Conservation (phyloP, 2,113 vertebrate genomes). For the Pogona vitticeps region DNA sequence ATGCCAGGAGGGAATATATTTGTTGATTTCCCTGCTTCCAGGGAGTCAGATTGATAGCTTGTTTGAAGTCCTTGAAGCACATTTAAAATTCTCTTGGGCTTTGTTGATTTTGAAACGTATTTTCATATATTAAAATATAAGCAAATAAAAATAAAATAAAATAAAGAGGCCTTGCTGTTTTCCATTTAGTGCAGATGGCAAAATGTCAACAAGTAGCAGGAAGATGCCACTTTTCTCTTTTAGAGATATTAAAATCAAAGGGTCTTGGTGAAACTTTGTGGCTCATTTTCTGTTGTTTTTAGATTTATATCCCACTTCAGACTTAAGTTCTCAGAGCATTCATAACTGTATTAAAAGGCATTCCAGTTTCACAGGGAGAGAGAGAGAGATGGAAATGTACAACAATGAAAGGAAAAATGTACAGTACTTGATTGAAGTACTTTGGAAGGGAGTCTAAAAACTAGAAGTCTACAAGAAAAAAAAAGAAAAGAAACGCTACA, state of each 20-base stretch:
- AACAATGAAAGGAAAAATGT: not conserved
- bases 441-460: no score
- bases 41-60: slow-evolving; percentile 37
- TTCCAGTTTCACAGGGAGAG: not conserved
- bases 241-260: slow-evolving; percentile 14
- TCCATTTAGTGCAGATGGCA: slow-evolving; percentile 20
- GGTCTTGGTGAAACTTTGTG: not conserved
- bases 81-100: slow-evolving; percentile 49
- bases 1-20: slow-evolving; percentile 54
- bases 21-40: slow-evolving; percentile 41
- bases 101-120: slow-evolving; percentile 61
- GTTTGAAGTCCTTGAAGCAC: slow-evolving; percentile 28
- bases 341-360: not conserved
- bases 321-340: not conserved
- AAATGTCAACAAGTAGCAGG: not conserved
- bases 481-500: no score
- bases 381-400: not conserved
- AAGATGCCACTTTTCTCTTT: not conserved
- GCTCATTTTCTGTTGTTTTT: not conserved
- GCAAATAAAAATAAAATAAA: not conserved
- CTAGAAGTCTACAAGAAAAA: no score
- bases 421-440: no score
- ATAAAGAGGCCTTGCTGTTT: slow-evolving; percentile 4
- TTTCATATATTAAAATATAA: slow-evolving; percentile 20
- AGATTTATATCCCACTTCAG: not conserved